Evolutionary conservation across 2,797 vertebrate species (phyloP).

Genomic region (Aotus griseimembra): DNA sequence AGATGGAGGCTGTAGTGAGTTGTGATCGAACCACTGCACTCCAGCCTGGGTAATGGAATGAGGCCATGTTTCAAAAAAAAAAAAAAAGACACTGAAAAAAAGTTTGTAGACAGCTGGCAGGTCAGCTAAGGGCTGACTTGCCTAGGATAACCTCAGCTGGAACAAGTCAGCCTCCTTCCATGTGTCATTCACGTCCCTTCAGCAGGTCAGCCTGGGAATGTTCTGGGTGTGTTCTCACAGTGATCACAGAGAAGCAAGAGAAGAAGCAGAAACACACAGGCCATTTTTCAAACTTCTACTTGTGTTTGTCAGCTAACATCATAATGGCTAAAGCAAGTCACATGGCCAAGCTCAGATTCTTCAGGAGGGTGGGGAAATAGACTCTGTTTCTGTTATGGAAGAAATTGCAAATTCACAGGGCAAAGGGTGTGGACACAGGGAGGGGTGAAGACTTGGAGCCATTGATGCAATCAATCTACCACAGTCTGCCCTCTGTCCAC

Average conservation of each 20-base stretch:
- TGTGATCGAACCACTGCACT: neutral
- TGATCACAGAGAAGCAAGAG: neutral
- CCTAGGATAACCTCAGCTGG: neutral
- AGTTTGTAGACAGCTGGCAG: neutral
- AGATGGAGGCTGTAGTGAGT: neutral
- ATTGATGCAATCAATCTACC: neutral
- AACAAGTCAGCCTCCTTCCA: neutral
- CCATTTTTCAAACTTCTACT: neutral
- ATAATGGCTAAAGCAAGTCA: neutral
- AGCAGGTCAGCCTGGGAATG: neutral
- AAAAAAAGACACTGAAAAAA: neutral
- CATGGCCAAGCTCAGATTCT: neutral
- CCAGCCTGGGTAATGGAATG: neutral
- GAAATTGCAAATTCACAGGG: neutral
- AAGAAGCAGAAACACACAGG: neutral
- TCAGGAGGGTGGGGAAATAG: neutral
- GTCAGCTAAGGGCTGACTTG: neutral
- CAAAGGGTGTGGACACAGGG: neutral
- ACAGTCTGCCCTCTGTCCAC: neutral
- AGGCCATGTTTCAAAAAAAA: neutral
- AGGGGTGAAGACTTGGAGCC: neutral
- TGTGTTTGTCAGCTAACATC: neutral
- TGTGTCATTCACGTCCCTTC: neutral
- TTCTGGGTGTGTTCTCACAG: neutral
- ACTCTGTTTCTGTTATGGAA: neutral